Percentiles rank a stretch among this genome's conserved stretches.
Conservation (phyloP, 2,113 vertebrate species). For the Lampris megalopsis region DNA sequence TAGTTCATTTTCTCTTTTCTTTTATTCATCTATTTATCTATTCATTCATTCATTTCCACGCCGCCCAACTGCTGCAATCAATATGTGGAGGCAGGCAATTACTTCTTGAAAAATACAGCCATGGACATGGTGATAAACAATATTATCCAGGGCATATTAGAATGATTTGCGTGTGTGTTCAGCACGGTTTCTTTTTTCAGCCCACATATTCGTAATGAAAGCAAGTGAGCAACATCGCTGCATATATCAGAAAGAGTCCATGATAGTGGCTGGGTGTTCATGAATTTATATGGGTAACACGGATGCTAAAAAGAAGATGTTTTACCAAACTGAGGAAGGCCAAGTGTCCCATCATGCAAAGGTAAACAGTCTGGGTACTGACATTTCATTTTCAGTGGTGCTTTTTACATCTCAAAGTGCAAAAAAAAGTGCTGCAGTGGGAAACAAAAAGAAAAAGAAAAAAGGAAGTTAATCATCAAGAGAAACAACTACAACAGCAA, state of each 20-base stretch:
- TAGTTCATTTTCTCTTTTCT: not conserved
- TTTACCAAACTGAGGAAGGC: too few species aligned
- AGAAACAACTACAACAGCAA: slow-evolving; percentile 17
- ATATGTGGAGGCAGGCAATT: not conserved
- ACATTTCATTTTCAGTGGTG: not conserved
- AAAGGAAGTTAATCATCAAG: not conserved
- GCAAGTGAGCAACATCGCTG: not conserved
- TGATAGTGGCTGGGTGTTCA: not conserved
- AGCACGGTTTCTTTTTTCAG: too few species aligned
- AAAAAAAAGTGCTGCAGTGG: too few species aligned
- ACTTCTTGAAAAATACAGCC: too few species aligned
- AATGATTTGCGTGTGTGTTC: too few species aligned
- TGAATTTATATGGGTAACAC: not conserved
- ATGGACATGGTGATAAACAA: too few species aligned
- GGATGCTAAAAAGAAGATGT: too few species aligned
- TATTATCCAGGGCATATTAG: too few species aligned
- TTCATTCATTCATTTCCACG: too few species aligned
- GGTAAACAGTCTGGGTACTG: not conserved
- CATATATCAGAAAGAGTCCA: not conserved
- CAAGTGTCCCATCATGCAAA: too few species aligned
- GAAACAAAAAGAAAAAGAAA: not conserved
- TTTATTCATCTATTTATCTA: too few species aligned
- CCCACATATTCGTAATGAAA: not conserved
- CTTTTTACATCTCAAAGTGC: too few species aligned
- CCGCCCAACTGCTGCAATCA: not conserved